These are phyloP conservation scores for Heloderma charlesbogerti DNA, from an alignment of 2,113 vertebrate genomes.

Conservation along the genomic window DNA sequence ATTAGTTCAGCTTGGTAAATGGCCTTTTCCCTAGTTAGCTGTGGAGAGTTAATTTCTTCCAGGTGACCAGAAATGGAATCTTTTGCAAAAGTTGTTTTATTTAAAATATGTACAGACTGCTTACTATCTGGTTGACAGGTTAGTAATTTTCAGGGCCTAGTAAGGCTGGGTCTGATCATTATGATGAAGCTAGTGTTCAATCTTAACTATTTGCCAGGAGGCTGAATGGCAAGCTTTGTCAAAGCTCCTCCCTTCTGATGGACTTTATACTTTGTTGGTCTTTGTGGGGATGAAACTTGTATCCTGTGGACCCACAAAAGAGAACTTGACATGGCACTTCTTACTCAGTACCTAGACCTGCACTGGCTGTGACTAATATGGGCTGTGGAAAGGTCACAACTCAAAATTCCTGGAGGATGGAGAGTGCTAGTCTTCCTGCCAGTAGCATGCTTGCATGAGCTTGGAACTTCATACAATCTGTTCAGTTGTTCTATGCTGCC, in stretches of 20 bases:
- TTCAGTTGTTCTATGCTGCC: not conserved
- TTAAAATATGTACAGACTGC: too few relatives aligned
- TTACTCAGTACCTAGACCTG: not conserved
- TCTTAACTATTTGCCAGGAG: not conserved
- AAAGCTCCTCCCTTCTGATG: not conserved
- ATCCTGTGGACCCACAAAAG: not conserved
- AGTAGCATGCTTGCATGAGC: not conserved
- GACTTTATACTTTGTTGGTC: not conserved
- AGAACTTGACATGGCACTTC: not conserved
- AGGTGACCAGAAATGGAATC: not conserved
- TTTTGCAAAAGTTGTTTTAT: not conserved
- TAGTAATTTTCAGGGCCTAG: not conserved
- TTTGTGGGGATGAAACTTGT: not conserved
- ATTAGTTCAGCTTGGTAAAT: not conserved
- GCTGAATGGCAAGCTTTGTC: not conserved
- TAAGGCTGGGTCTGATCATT: not conserved
- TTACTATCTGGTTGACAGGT: not conserved
- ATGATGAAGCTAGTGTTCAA: not conserved
- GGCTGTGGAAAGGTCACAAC: not conserved
- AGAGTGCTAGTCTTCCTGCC: not conserved
- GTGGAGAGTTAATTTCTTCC: not conserved
- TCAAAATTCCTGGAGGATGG: not conserved
- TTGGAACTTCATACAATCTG: not conserved
- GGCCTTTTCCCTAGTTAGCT: not conserved
- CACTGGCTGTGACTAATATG: not conserved